phyloP scores from a whole-genome alignment of 2,888 invertebrate species.

The Aphrophora alni region DNA sequence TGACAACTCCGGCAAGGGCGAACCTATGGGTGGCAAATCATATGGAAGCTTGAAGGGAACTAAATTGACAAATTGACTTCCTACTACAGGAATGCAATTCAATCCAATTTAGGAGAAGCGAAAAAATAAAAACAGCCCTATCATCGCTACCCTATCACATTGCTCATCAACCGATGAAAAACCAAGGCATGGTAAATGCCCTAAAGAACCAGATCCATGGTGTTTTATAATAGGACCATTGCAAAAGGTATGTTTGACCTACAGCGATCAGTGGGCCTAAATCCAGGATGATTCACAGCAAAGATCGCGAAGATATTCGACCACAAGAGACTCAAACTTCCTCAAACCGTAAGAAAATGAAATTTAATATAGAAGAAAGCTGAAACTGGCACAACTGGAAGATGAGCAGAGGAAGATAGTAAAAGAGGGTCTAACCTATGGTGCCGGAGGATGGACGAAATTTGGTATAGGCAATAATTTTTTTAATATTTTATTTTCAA shows the following conservation, averaged over 20 bases:
- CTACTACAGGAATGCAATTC: slow-evolving; percentile 32
- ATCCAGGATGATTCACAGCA: no score
- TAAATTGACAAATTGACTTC: slow-evolving; percentile 30
- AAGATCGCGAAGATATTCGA: no score
- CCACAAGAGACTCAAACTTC: no score
- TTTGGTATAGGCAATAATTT: no score
- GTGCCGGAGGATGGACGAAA: no score
- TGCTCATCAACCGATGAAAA: slow-evolving; percentile 31
- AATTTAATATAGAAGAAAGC: no score
- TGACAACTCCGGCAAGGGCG: slow-evolving; percentile 19
- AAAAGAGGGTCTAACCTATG: no score
- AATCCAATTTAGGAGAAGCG: slow-evolving; percentile 22
- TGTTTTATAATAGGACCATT: slow-evolving; percentile 28
- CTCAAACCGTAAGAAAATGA: no score
- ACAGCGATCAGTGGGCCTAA: neutral
- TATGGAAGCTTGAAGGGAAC: slow-evolving; percentile 23
- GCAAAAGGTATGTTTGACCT: slow-evolving; percentile 24
- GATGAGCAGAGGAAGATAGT: no score
- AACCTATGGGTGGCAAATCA: slow-evolving; percentile 20
- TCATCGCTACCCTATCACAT: slow-evolving; percentile 23
- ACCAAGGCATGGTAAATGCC: slow-evolving; percentile 24
- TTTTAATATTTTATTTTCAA: no score
- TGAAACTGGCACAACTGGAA: no score
- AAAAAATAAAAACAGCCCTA: slow-evolving; percentile 17
- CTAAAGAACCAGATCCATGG: slow-evolving; percentile 22